Percentiles rank a stretch among this genome's conserved stretches.
Conservation (phyloP, 2,888 invertebrate species). For the Catocala nupta region DNA sequence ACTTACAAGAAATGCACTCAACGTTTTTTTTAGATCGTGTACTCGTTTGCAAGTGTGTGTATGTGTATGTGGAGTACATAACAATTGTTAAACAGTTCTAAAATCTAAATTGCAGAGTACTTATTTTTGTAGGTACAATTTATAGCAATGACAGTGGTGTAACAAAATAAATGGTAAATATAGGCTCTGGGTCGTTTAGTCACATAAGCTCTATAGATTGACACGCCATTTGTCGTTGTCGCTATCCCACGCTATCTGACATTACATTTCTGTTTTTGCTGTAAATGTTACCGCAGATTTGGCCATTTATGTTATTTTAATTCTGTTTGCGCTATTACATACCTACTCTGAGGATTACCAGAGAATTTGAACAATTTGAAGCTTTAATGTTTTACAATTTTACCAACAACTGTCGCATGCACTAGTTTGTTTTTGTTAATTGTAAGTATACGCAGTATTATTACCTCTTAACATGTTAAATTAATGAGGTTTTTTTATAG, state of each 20-base stretch:
- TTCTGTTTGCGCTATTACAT: background rate
- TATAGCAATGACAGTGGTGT: slow-evolving; percentile 4
- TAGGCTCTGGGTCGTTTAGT: slow-evolving; percentile 18
- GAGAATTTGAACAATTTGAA: slow-evolving; percentile 25
- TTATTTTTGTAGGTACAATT: background rate
- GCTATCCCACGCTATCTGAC: slow-evolving; percentile 19
- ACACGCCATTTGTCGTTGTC: slow-evolving; percentile 44
- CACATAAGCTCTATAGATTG: slow-evolving; percentile 40
- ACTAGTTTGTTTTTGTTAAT: too few relatives aligned
- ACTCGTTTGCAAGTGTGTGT: too few relatives aligned
- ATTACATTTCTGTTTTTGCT: slow-evolving; percentile 34
- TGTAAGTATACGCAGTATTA: too few relatives aligned
- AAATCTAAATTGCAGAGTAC: background rate
- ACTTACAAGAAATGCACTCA: too few relatives aligned
- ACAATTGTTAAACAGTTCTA: background rate
- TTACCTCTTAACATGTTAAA: too few relatives aligned
- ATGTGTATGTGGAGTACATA: too few relatives aligned
- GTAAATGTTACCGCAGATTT: slow-evolving; percentile 26
- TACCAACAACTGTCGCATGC: slow-evolving; percentile 15
- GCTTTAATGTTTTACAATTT: slow-evolving; percentile 2
- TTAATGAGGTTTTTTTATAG: too few relatives aligned
- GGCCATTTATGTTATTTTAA: slow-evolving; percentile 35
- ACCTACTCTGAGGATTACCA: slow-evolving; percentile 9
- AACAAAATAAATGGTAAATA: slow-evolving; percentile 18
- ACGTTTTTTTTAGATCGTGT: too few relatives aligned